Conservation (phyloP, 1,140 invertebrate genomes). For the Penaeus indicus region DNA sequence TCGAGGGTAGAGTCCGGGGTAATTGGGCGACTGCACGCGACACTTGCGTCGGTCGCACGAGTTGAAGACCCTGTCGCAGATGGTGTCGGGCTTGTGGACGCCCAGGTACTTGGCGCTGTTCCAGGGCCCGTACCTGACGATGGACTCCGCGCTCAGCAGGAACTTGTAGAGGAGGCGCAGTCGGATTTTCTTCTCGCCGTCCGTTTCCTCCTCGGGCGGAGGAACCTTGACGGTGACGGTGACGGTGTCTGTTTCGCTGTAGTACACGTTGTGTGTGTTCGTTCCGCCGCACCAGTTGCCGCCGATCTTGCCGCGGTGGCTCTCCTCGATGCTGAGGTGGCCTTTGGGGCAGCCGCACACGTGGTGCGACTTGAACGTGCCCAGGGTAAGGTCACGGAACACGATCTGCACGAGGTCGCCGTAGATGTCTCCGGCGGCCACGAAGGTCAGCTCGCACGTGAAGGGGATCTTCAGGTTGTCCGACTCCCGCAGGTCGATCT, state of each 20-base stretch:
- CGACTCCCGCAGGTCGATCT: conserved; percentile 79
- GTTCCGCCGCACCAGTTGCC: conserved; percentile 87
- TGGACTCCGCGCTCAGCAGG: conserved; percentile 61
- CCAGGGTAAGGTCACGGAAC: conserved; percentile 61
- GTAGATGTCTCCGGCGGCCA: conserved; percentile 84
- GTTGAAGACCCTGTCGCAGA: conserved; percentile 90
- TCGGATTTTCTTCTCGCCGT: conserved; percentile 57
- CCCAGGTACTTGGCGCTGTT: conserved; percentile 66
- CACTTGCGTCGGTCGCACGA: conserved; percentile 90
- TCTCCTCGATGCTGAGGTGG: conserved; percentile 82
- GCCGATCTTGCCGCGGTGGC: conserved; percentile 78
- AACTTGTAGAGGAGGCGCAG: conserved; percentile 64
- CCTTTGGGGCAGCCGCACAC: conserved; percentile 66
- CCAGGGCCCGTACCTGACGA: conserved; percentile 65
- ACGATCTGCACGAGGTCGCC: conserved; percentile 87
- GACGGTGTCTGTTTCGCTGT: conserved; percentile 84
- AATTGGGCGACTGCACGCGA: conserved; percentile 87
- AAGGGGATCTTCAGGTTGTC: conserved; percentile 82
- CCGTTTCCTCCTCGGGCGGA: conserved; percentile 43
- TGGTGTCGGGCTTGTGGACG: conserved; percentile 48
- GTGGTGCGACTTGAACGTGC: conserved; percentile 63
- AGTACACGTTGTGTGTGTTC: conserved; percentile 87
- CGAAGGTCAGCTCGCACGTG: conserved; percentile 89
- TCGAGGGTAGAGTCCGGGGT: conserved; percentile 86
- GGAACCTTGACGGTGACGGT: conserved; percentile 80